Percentiles rank a stretch among this genome's conserved stretches.
These are phyloP conservation scores for Propsilocerus akamusi DNA, from an alignment of 1,140 invertebrate genomes.

Conservation along the genomic window DNA sequence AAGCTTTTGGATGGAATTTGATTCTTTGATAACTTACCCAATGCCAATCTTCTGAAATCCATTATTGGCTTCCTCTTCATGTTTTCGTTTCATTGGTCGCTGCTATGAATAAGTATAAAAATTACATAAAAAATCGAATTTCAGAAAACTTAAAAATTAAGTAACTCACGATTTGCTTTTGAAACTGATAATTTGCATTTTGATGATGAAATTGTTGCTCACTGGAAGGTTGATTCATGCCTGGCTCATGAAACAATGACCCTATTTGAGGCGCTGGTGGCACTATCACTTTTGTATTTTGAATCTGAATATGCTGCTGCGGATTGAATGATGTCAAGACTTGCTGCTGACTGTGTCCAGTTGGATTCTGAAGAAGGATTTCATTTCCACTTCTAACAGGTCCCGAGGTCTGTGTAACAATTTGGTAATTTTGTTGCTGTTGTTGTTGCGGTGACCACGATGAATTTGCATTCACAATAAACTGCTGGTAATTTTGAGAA, in stretches of 20 bases:
- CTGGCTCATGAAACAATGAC: not conserved
- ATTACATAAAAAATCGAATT: not conserved
- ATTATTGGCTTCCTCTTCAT: not conserved
- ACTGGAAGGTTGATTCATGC: not conserved
- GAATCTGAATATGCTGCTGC: not conserved
- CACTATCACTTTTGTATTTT: not conserved
- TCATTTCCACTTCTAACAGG: not conserved
- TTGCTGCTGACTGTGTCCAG: not conserved
- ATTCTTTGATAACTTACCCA: not conserved
- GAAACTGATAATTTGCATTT: not conserved
- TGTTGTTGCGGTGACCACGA: not conserved
- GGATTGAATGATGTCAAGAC: not conserved
- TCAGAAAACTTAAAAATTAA: not conserved
- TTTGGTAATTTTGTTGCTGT: not conserved
- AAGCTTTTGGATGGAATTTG: no score
- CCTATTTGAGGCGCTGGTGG: not conserved
- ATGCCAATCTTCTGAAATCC: not conserved
- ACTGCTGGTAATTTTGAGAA: no score
- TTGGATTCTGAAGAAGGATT: not conserved
- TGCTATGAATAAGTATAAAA: not conserved
- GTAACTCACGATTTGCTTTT: no score
- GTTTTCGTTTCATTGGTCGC: not conserved
- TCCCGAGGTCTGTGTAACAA: not conserved
- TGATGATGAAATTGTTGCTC: not conserved
- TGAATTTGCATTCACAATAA: not conserved